Evolutionary conservation across 2,888 invertebrate genomes (phyloP).

Genomic region (Heliconius ismenius): DNA sequence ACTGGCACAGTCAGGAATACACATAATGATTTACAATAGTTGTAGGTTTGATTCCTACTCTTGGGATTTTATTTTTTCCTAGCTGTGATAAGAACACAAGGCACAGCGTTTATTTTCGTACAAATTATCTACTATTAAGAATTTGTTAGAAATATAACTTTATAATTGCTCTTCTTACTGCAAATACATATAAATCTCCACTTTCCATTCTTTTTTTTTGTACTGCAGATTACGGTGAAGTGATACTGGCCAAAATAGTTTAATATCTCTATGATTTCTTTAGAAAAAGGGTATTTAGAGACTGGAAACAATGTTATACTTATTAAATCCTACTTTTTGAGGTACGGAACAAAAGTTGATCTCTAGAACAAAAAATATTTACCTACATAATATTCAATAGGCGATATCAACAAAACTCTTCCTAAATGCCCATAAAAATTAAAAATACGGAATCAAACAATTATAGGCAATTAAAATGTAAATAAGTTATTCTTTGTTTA

Average conservation of each 20-base stretch:
- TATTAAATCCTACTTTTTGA: too few species aligned
- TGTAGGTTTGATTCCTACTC: background rate
- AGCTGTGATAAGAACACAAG: background rate
- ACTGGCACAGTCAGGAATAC: background rate
- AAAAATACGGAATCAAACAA: background rate
- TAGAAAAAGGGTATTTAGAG: too few species aligned
- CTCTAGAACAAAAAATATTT: background rate
- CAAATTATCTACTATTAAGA: too few species aligned
- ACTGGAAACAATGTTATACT: too few species aligned
- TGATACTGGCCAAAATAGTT: too few species aligned
- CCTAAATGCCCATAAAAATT: constrained; percentile 8
- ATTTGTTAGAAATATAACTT: too few species aligned
- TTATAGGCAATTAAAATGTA: constrained; percentile 9
- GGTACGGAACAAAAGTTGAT: background rate
- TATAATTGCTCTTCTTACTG: too few species aligned
- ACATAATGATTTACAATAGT: too few species aligned
- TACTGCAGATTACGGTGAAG: too few species aligned
- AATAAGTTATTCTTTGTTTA: background rate
- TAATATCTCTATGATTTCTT: too few species aligned
- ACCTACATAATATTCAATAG: background rate
- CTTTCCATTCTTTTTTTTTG: too few species aligned
- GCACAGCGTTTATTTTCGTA: background rate
- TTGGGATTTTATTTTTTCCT: background rate
- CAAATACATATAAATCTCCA: too few species aligned
- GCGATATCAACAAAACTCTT: background rate